These are phyloP conservation scores for Arizona elegans DNA, from an alignment of 2,113 vertebrate species.

Conservation along the genomic window DNA sequence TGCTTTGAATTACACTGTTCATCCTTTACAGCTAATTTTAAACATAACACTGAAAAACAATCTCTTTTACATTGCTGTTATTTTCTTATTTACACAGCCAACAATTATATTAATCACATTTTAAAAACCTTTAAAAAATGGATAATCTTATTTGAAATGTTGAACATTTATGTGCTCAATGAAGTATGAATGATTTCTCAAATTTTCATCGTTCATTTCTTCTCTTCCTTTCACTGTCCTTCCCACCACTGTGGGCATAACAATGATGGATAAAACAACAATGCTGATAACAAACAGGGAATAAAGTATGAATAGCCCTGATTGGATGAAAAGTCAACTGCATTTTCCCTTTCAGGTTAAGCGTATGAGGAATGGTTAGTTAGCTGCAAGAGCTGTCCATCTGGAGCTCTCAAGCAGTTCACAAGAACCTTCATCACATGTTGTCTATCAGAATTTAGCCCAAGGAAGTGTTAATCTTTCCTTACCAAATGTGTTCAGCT, in stretches of 20 bases:
- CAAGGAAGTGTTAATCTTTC: neutral
- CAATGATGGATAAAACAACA: neutral
- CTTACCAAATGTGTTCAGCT: conserved; percentile 20
- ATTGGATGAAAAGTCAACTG: neutral
- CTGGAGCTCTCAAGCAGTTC: neutral
- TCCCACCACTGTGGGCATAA: neutral
- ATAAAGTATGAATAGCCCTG: neutral
- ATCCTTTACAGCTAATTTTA: neutral
- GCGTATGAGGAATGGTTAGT: neutral
- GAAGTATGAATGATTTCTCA: neutral
- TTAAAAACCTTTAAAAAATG: neutral
- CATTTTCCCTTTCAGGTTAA: neutral
- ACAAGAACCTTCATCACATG: neutral
- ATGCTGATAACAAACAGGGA: neutral
- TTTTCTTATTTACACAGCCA: neutral
- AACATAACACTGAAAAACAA: neutral
- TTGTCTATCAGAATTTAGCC: neutral
- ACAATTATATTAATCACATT: neutral
- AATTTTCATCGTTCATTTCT: neutral
- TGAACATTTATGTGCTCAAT: neutral
- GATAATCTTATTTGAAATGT: neutral
- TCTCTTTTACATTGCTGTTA: neutral
- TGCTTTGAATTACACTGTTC: neutral
- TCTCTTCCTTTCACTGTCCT: neutral
- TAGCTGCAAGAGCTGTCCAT: neutral